A percentile compares a stretch with the other conserved stretches of the same genome.
Conservation (phyloP, 2,888 invertebrate species). For the Myathropa florea region DNA sequence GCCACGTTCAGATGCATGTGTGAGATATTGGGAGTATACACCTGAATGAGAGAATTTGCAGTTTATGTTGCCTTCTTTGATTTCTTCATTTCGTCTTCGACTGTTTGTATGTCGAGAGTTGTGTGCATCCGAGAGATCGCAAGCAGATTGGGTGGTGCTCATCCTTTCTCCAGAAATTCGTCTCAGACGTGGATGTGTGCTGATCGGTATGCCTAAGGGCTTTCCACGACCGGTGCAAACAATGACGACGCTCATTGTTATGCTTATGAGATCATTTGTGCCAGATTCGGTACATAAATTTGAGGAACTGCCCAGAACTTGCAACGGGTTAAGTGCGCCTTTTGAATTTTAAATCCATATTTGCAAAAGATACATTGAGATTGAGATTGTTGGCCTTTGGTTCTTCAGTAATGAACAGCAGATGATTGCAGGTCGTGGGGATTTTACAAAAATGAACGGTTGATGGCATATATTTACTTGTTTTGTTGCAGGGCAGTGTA, state of each 20-base stretch:
- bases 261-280: background rate
- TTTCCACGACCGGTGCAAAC: background rate
- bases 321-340: background rate
- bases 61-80: background rate
- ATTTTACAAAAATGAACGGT: too few relatives aligned
- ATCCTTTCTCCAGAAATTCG: background rate
- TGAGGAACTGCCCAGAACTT: background rate
- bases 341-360: background rate
- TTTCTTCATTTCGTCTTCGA: background rate
- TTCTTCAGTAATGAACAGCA: background rate
- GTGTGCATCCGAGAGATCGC: background rate
- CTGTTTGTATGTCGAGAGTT: background rate
- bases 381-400: background rate
- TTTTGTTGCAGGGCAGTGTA: too few relatives aligned
- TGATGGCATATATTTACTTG: too few relatives aligned
- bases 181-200: background rate
- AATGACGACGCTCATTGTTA: background rate
- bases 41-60: background rate
- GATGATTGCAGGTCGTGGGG: too few relatives aligned
- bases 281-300: conserved; percentile 3
- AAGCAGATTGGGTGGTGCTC: background rate
- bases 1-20: conserved; percentile 7
- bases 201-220: background rate
- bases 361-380: background rate
- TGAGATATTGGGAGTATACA: conserved; percentile 3